Percentiles rank a stretch among this genome's conserved stretches.
These are phyloP conservation scores for Oreochromis aureus DNA, from an alignment of 2,113 vertebrate genomes.

Conservation along the genomic window DNA sequence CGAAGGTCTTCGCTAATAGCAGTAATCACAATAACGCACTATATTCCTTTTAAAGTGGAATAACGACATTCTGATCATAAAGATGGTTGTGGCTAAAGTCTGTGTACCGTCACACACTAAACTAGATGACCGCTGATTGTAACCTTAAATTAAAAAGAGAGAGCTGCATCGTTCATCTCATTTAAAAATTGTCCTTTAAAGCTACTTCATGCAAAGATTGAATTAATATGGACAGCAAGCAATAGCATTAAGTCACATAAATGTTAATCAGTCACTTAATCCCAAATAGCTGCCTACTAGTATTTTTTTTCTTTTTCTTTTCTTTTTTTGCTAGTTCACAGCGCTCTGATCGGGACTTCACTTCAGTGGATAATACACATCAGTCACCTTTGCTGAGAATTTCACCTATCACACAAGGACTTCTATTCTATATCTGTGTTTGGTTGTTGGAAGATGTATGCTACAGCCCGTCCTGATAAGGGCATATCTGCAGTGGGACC, in stretches of 20 bases:
- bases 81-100: not conserved
- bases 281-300: conserved; percentile 1
- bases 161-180: not conserved
- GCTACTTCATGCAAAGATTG: not conserved
- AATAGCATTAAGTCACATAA: not conserved
- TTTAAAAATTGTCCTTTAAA: not conserved
- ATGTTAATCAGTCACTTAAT: not conserved
- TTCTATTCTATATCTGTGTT: conserved; percentile 18
- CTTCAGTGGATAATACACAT: conserved; percentile 27
- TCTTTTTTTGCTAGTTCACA: not conserved
- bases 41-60: not conserved
- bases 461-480: conserved; percentile 56
- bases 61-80: not conserved
- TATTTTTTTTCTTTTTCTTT: not conserved
- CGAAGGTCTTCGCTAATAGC: not conserved
- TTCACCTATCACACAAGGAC: conserved; percentile 9
- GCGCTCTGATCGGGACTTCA: not conserved
- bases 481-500: conserved; percentile 53
- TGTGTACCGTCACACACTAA: not conserved
- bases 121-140: not conserved
- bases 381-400: not conserved
- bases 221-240: not conserved
- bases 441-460: conserved; percentile 50
- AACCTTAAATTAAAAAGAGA: not conserved
- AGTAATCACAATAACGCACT: not conserved